Base-by-base conservation (phyloP, 2,888 invertebrate genomes). In the Stenodema calcarata region DNA sequence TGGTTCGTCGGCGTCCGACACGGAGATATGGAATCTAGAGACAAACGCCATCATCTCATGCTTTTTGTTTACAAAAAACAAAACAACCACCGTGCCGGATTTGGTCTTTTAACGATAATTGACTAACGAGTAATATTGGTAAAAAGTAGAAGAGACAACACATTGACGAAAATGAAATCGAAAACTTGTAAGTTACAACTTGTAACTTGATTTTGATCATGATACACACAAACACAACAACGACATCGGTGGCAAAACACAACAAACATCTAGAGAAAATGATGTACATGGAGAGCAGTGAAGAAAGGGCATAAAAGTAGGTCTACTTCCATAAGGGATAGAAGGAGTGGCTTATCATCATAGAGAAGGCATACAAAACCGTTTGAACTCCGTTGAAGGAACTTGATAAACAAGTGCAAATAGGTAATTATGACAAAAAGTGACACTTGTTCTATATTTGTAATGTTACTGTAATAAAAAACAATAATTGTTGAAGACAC, bases 21-120 rank as follows among this genome's bases (percentile, higher is more conserved):
- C 89, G 88, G 89, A 89, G 88, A 90, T 89, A 89, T 89, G 89
- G 89, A 90, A 89, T 89, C 90, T 90, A 89, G 89, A 88, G 86
- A 86, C 76, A 86, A 86, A 84, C 84, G 89, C 88, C 86, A 88
- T 87, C 87, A 88, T 87, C 83, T 89, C 87, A 87, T 78, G 86
- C 86, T 87, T 87, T 78, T 44, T 27, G 23, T 0, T 62, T 11
- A 62, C 42, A 87, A 86, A 88, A 47, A 87, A 84, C 84, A 88
- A n/a, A 84, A 78, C 87, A 88, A 87, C 88, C 78, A 78, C 78
- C 47, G 84, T 84, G 84, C 73, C 75, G 41, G 47, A 28, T 73
- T 30, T 73, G 73, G 1, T 35, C 16, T 35, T 14, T n/a, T 35
- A 41, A 6, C 54, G 54, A 73, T 18, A 16, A 35, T 73, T 73